Evolutionary conservation across 2,113 vertebrate genomes (phyloP), one percentile per base, ranked within the genome.

Genomic region (Azemiops feae): DNA sequence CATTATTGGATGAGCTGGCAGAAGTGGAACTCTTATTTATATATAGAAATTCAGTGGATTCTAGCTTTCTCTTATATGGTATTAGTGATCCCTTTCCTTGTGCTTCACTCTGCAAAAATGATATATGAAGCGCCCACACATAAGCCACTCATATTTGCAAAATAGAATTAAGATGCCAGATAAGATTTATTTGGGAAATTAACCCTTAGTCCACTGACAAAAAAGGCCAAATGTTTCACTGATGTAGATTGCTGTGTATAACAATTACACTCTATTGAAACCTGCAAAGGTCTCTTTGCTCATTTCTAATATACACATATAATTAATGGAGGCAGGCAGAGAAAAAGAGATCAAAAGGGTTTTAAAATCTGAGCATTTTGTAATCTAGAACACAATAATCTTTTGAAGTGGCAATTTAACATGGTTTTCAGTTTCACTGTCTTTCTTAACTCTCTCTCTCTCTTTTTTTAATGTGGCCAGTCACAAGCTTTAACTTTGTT

Each of bases 191-290:
- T 93, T 0, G 0, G 93, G 53, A 96, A 95, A 93, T 94, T 95
- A 92, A 95, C 93, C 1, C 0, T 91, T 90, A 54, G 89, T 89
- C 95, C 91, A 85, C 69, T 1, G 1, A 89, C 69, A 91, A 94
- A 93, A 92, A 94, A 95, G 95, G 96, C 96, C 96, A 55, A 87
- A 94, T 93, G 95, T 95, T 96, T 96, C 95, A 95, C 96, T 96
- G 96, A 93, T 96, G 14, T 47, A 92, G 95, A 96, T 96, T 92
- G 95, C 96, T 95, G 95, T 64, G 64, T 93, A 94, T 94, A 94
- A 93, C 93, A 95, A 96, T 93, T 16, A 69, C 90, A 92, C 92
- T 93, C 94, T 93, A 89, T 90, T 92, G 87, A 91, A 91, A 16
- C 90, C 94, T 55, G 4, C 57, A 5, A 93, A 92, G 92, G 25